Evolutionary conservation across 2,888 invertebrate genomes (phyloP), one percentile per base, ranked within the genome.

Genomic region (Andricus curvator): DNA sequence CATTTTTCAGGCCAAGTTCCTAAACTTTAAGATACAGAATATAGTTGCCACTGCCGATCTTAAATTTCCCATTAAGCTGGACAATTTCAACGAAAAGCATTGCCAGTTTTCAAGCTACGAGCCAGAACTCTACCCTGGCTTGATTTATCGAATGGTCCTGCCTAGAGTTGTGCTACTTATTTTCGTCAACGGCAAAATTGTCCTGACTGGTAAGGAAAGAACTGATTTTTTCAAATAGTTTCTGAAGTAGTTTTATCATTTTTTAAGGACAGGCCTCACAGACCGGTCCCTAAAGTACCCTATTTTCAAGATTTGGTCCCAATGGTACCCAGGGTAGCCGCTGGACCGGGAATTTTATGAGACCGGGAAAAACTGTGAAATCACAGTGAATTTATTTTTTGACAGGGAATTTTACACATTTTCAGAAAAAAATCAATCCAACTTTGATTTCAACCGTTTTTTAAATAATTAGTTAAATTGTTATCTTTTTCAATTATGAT

Each of bases 181-280:
- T 92, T 99, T 99, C 94, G 99, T 99, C 1, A 99, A 99, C 93
- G 99, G 99, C 79, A 99, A 99, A 95, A 96, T 99, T 86, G 99
- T 99, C 2, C 96, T 99, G 84, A 99, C 99, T 89, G 94, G 94
- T 94, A 88, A 89, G 87, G 74, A 62, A 67, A 66, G 70, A 17
- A 65, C 8, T n/a, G 66, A 11, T 37, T 62, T 79, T 79, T 65
- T 44, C 6, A 22, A 8, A 56, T 22, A 13, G 41, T 37, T 20
- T 80, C 78, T 22, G n/a, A 70, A 25, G 76, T 17, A 48, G 48
- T 48, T 48, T 17, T 44, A 56, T 56, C 1, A n/a, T 56, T 56
- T 56, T n/a, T 56, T 20, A 20, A 41, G 41, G 11, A 11, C 9
- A 37, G 8, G 3, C 3, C 29, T 29, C 29, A 29, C 29, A 29